phyloP scores from a whole-genome alignment of 2,113 vertebrate genomes.

The Passer domesticus region DNA sequence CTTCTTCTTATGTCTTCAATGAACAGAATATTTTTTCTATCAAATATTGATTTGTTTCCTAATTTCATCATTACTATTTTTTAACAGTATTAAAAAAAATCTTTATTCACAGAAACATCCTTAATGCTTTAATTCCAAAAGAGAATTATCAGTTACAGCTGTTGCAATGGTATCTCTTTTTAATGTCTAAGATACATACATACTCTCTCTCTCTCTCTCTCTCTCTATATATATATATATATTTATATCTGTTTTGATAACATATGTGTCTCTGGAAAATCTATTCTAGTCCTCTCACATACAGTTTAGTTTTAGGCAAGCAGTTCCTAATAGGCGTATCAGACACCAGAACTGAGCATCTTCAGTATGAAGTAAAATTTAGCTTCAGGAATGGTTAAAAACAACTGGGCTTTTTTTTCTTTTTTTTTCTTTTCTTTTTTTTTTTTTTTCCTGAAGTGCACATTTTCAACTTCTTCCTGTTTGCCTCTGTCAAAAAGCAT shows the following conservation, averaged over 20 bases:
- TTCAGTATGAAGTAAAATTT: not conserved
- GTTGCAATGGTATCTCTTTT: not conserved
- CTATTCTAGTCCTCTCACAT: not conserved
- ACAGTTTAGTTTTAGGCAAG: not conserved
- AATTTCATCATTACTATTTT: not conserved
- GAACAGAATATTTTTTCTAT: no score
- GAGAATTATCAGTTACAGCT: not conserved
- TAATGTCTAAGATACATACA: not conserved
- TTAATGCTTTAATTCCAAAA: not conserved
- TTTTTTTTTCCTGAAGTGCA: fast-evolving
- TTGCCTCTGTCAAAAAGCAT: not conserved
- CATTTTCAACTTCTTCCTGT: not conserved
- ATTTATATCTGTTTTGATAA: not conserved
- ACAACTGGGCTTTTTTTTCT: fast-evolving
- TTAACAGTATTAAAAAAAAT: not conserved
- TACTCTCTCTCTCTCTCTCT: no score
- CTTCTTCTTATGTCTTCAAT: not conserved
- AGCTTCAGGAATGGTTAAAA: not conserved
- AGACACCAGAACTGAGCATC: not conserved
- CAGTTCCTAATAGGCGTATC: not conserved
- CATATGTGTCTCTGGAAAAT: not conserved
- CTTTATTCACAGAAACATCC: not conserved
- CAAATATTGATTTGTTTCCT: not conserved
- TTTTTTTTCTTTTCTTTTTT: fast-evolving
- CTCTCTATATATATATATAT: fast-evolving